Evolutionary conservation across 2,113 vertebrate species (phyloP).

Genomic region (Sialia sialis): DNA sequence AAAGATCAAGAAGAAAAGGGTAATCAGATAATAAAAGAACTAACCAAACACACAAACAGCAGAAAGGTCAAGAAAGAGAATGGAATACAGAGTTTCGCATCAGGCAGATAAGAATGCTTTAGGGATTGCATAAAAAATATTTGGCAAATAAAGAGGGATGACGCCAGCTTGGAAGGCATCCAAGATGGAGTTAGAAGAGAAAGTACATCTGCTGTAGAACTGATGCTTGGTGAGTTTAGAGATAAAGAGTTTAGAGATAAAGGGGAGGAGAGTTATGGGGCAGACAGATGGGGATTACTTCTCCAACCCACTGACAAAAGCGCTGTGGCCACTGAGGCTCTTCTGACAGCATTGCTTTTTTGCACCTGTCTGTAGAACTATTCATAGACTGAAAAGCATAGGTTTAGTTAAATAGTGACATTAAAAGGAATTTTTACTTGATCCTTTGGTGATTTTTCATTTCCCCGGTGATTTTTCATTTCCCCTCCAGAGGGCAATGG

Average conservation of each 20-base stretch:
- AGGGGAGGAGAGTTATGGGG: background rate
- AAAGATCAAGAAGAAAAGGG: background rate
- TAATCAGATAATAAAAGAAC: background rate
- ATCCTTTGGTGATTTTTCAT: constrained; percentile 9
- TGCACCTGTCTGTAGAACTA: background rate
- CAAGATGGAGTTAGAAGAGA: constrained; percentile 25
- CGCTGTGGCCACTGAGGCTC: background rate
- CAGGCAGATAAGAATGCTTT: background rate
- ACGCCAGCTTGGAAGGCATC: background rate
- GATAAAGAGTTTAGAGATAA: constrained; percentile 37
- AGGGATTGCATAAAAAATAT: background rate
- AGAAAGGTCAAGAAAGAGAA: background rate
- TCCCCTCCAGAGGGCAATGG: constrained; percentile 60
- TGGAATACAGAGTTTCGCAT: background rate
- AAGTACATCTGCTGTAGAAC: constrained; percentile 25
- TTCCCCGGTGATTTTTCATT: constrained; percentile 38
- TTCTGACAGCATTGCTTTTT: background rate
- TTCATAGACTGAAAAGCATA: background rate
- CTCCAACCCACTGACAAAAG: background rate
- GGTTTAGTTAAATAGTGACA: background rate
- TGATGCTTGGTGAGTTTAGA: background rate
- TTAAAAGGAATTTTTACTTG: background rate
- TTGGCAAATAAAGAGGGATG: background rate
- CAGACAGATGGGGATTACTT: constrained; percentile 32
- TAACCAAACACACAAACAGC: background rate